Evolutionary conservation across 2,888 invertebrate genomes (phyloP).

Genomic region (Mystacides longicornis): DNA sequence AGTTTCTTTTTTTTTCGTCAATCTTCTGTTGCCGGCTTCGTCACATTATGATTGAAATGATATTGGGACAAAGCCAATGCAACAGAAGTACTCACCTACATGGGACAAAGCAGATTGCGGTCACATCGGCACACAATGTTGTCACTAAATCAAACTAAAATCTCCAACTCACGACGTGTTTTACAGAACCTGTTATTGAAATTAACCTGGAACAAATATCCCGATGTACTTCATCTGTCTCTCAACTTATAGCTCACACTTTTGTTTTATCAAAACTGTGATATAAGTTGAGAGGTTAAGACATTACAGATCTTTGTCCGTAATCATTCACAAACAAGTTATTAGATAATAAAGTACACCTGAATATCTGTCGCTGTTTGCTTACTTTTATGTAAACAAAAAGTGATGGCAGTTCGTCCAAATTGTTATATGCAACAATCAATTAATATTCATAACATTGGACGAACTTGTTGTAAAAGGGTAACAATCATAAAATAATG

Average conservation of each 20-base stretch:
- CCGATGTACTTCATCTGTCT: conserved; percentile 22
- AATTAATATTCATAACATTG: too few species aligned
- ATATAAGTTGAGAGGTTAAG: background rate
- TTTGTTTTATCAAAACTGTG: background rate
- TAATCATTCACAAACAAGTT: background rate
- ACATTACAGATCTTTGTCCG: background rate
- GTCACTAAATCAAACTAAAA: conserved; percentile 24
- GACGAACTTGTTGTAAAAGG: too few species aligned
- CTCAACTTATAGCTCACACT: background rate
- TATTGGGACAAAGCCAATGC: conserved; percentile 23
- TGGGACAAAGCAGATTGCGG: conserved; percentile 11
- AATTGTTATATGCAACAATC: too few species aligned
- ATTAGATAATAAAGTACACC: conserved; percentile 12
- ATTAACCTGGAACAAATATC: conserved; percentile 26
- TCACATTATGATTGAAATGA: conserved; percentile 8
- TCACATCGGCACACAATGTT: conserved; percentile 6
- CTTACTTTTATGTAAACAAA: too few species aligned
- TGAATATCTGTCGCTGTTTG: conserved; percentile 19
- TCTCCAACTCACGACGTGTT: conserved; percentile 19
- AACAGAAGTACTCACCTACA: conserved; percentile 27
- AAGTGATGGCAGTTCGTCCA: too few species aligned
- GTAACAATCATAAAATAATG: too few species aligned
- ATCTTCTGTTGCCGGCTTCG: conserved; percentile 24
- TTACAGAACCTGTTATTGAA: conserved; percentile 23
- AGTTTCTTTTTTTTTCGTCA: conserved; percentile 18